Conservation (phyloP, 2,888 invertebrate genomes). For the Acanthosepion lycidas region DNA sequence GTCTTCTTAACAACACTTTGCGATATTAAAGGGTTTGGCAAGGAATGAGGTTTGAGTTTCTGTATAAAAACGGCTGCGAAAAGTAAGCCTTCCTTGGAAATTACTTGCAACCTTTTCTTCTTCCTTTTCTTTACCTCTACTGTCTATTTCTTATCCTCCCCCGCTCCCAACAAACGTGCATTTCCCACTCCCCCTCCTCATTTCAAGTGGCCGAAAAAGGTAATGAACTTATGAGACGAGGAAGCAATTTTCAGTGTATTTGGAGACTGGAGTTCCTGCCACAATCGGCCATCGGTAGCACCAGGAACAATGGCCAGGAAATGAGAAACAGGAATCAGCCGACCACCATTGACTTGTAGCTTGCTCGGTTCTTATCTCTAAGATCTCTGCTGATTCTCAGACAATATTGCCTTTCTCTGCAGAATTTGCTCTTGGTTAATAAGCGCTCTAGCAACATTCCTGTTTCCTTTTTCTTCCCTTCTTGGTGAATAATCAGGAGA, state of each 20-base stretch:
- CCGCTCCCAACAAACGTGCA: not conserved
- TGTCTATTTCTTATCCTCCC: not conserved
- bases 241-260: conserved; percentile 33
- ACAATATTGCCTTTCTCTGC: conserved; percentile 4
- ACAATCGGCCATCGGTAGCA: conserved; percentile 21
- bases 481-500: not conserved
- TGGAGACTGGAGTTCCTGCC: conserved; percentile 33
- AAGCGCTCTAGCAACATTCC: not conserved
- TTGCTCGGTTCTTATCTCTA: not conserved
- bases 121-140: not conserved
- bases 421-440: conserved; percentile 33
- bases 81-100: not conserved
- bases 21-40: too few relatives aligned
- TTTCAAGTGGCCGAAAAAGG: not conserved
- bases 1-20: too few relatives aligned
- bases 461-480: not conserved
- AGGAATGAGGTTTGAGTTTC: too few relatives aligned
- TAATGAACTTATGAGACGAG: not conserved
- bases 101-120: not conserved
- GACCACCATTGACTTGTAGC: conserved; percentile 33
- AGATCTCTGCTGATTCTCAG: conserved; percentile 13
- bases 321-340: conserved; percentile 12
- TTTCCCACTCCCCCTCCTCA: not conserved
- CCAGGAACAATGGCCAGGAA: not conserved
- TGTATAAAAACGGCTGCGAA: too few relatives aligned